phyloP scores from a whole-genome alignment of 1,140 invertebrate genomes.

The Eciton burchellii region DNA sequence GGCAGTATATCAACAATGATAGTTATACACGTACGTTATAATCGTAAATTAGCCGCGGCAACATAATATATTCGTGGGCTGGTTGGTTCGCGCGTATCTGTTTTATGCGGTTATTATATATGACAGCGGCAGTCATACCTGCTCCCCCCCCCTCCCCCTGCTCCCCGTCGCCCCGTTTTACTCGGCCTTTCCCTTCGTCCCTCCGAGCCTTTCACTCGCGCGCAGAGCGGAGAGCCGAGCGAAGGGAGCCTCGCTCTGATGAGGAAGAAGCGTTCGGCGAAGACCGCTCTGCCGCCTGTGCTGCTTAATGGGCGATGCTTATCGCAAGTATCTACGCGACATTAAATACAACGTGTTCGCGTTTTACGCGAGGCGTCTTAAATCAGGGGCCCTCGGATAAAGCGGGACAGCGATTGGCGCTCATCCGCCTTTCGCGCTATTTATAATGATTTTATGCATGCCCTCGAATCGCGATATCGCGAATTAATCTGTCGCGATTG shows the following conservation, averaged over 20 bases:
- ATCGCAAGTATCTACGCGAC: constrained; percentile 50
- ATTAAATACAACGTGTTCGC: constrained; percentile 34
- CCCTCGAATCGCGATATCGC: constrained; percentile 5
- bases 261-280: constrained; percentile 54
- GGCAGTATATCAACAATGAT: constrained; percentile 86
- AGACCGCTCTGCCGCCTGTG: constrained; percentile 43
- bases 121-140: constrained; percentile 85
- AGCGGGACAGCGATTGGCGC: background rate
- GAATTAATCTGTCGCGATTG: constrained; percentile 8
- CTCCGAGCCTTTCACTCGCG: constrained; percentile 11
- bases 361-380: constrained; percentile 19
- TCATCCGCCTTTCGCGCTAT: constrained; percentile 16
- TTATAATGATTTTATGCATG: constrained; percentile 28
- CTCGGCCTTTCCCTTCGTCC: background rate
- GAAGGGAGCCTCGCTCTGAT: constrained; percentile 30
- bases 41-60: constrained; percentile 86
- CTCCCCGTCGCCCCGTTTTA: constrained; percentile 1
- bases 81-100: constrained; percentile 85
- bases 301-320: constrained; percentile 55
- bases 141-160: constrained; percentile 40
- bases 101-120: constrained; percentile 87
- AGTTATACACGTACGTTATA: constrained; percentile 86
- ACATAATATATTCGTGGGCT: constrained; percentile 86
- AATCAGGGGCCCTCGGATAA: constrained; percentile 7
- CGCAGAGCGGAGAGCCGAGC: constrained; percentile 4